A percentile compares a stretch with the other conserved stretches of the same genome.
phyloP scores from a whole-genome alignment of 2,113 vertebrate genomes.

The Orcinus orca region DNA sequence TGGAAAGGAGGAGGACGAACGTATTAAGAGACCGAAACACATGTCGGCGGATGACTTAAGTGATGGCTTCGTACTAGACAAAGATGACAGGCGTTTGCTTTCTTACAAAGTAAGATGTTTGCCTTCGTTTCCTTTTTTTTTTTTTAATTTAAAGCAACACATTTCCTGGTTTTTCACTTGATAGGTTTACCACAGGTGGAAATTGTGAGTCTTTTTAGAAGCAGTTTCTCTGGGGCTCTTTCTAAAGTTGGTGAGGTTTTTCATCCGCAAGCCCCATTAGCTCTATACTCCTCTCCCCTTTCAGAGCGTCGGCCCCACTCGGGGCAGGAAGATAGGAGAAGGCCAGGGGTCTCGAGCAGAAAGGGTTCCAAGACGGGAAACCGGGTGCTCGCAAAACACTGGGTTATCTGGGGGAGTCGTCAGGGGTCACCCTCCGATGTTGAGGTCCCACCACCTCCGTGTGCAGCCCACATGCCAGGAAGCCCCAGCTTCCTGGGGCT shows the following conservation, averaged over 20 bases:
- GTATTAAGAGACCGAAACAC: slow-evolving; percentile 79
- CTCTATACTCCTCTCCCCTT: no score
- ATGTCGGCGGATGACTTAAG: slow-evolving; percentile 94
- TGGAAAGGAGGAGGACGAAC: slow-evolving; percentile 81
- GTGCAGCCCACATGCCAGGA: not conserved
- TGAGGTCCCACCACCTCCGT: not conserved
- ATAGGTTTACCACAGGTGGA: not conserved
- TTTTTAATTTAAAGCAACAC: not conserved
- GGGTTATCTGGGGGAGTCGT: not conserved
- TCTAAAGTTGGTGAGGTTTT: not conserved
- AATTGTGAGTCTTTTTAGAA: not conserved
- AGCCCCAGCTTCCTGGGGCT: no score
- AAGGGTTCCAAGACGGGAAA: not conserved
- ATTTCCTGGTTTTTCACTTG: not conserved
- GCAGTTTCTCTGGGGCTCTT: not conserved
- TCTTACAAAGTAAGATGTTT: slow-evolving; percentile 87
- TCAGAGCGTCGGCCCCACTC: no score
- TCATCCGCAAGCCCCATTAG: not conserved
- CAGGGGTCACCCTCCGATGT: not conserved
- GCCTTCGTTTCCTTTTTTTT: not conserved
- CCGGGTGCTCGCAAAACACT: not conserved
- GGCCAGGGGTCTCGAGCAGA: not conserved
- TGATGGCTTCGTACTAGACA: slow-evolving; percentile 92
- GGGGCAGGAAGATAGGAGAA: not conserved
- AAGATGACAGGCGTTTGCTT: slow-evolving; percentile 87